A percentile compares a stretch with the other conserved stretches of the same genome.
Evolutionary conservation across 2,888 invertebrate species (phyloP).

Genomic region (Gymnocheta viridis): DNA sequence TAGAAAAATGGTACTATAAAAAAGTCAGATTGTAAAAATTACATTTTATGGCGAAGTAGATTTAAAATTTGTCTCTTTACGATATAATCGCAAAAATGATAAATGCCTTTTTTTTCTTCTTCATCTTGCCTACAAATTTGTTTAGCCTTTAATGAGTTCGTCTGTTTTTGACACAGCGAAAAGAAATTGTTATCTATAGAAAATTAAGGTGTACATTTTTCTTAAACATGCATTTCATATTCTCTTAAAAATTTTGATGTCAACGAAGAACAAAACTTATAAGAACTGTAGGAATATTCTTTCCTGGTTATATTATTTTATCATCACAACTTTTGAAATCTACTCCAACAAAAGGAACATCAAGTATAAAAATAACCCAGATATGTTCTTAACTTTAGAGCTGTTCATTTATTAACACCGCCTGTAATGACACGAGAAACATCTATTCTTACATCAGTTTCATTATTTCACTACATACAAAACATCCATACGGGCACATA

Average conservation of each 20-base stretch:
- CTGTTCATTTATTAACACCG: constrained; percentile 61
- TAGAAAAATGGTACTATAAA: too few species aligned
- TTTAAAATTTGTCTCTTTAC: too few species aligned
- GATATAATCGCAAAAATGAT: too few species aligned
- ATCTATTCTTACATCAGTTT: constrained; percentile 14
- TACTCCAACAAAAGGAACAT: background rate
- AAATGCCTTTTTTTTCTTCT: too few species aligned
- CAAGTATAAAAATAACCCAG: constrained; percentile 17
- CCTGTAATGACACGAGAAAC: constrained; percentile 20
- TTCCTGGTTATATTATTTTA: background rate
- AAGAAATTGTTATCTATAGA: background rate
- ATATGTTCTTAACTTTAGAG: background rate
- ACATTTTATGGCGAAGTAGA: too few species aligned
- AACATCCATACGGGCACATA: background rate
- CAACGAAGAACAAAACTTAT: background rate
- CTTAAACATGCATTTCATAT: background rate
- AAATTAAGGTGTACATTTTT: background rate
- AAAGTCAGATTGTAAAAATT: too few species aligned
- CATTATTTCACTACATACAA: constrained; percentile 12
- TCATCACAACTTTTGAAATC: constrained; percentile 2
- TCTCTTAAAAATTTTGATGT: background rate
- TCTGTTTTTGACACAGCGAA: background rate
- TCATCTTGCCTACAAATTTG: background rate
- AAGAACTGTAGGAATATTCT: background rate
- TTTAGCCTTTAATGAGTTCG: background rate